Conservation (phyloP, 2,113 vertebrate genomes). For the Kryptolebias marmoratus region DNA sequence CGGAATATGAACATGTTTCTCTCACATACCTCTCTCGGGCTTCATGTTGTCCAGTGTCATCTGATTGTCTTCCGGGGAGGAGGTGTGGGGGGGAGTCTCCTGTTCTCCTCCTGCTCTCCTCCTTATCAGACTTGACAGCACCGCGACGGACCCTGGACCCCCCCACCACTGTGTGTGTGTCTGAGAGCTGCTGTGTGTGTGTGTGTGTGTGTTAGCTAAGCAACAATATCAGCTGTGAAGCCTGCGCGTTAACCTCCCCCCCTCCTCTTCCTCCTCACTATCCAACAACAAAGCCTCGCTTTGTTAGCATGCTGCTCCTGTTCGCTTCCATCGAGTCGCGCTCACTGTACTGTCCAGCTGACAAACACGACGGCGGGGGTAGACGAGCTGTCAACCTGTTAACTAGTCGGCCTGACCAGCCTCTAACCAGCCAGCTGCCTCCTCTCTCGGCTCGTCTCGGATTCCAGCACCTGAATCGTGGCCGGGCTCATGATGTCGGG, state of each 20-base stretch:
- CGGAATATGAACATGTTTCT: slow-evolving; percentile 20
- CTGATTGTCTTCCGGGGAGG: slow-evolving; percentile 54
- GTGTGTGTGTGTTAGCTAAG: slow-evolving; percentile 39
- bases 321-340: slow-evolving; percentile 67
- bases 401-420: not conserved
- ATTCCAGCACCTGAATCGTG: slow-evolving; percentile 61
- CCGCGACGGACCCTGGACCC: slow-evolving; percentile 37
- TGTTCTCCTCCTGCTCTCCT: not conserved
- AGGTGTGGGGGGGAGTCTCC: too few species aligned
- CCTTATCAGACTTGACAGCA: slow-evolving; percentile 42
- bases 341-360: slow-evolving; percentile 49
- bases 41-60: slow-evolving; percentile 90
- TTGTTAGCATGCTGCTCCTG: slow-evolving; percentile 78
- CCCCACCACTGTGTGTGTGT: slow-evolving; percentile 22
- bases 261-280: slow-evolving; percentile 52
- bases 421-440: slow-evolving; percentile 47
- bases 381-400: slow-evolving; percentile 35
- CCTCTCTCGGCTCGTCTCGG: slow-evolving; percentile 40
- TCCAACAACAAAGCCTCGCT: slow-evolving; percentile 78
- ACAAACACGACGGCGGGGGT: slow-evolving; percentile 47
- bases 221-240: slow-evolving; percentile 69
- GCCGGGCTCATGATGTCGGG: slow-evolving; percentile 26
- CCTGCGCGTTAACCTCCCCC: slow-evolving; percentile 54
- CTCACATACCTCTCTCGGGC: slow-evolving; percentile 91
- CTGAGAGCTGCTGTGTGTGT: slow-evolving; percentile 47